Base-by-base conservation (phyloP, 2,797 vertebrate genomes). In the Tamandua tetradactyla region DNA sequence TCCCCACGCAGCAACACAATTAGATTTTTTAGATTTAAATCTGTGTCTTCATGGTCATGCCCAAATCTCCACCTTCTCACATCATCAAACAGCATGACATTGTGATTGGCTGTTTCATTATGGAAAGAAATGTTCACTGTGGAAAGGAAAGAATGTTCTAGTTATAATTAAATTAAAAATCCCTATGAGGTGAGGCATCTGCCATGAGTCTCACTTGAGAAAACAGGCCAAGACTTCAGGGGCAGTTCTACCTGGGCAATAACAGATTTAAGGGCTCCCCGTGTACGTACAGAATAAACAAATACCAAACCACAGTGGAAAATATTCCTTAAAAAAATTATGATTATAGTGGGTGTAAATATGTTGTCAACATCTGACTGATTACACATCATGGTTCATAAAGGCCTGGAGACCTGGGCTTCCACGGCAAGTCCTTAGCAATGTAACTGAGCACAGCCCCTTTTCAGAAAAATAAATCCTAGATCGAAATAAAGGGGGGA, bases 1-100 rank as follows among this genome's bases (percentile, higher is more conserved):
- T 23, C 30, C 68, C 44, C 52, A 42, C 1, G 23, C 9, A 32
- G 68, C 18, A 42, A 64, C 27, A 62, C 3, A 69, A 23, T 13
- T 22, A 0, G 0, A 23, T n/a, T 42, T 10, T 15, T 9, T 17
- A 49, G 49, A 32, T 9, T 10, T 14, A 27, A 52, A 78, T 49
- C 44, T 0, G 2, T n/a, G 10, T 1, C 7, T 22, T 17, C 32
- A 27, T n/a, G 6, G 15, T 47, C 62, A n/a, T 7, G 11, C 32
- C 2, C 57, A 22, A 62, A 32, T 0, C 0, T 14, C n/a, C 83
- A 15, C 32, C 0, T 17, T 74, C 64, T 89, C 40, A 11, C 8
- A 0, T 66, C 22, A 0, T 88, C 37, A 2, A 64, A 72, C 44
- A 89, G 44, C 37, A 61, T 40, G 47, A 89, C n/a, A 7, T 44